phyloP scores from a whole-genome alignment of 2,797 vertebrate species.

The Chelmon rostratus region DNA sequence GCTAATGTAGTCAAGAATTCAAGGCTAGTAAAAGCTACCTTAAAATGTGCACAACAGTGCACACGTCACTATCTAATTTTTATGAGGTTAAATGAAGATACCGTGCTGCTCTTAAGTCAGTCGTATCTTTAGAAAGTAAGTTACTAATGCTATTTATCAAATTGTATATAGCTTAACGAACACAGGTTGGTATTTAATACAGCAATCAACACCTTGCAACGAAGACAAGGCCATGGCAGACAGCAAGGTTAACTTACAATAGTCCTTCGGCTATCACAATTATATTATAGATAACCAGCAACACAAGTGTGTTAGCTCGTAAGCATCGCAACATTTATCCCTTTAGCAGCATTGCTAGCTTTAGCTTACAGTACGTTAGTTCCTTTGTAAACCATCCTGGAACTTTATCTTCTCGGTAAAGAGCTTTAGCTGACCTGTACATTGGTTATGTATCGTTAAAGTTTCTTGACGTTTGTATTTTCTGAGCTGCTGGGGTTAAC shows the following conservation, averaged over 20 bases:
- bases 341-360: slow-evolving; percentile 37
- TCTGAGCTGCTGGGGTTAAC: background rate
- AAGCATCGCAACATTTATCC: background rate
- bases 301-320: slow-evolving; percentile 7
- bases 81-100: background rate
- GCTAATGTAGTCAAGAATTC: background rate
- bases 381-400: background rate
- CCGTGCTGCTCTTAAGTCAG: background rate
- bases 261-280: slow-evolving; percentile 47
- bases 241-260: slow-evolving; percentile 38
- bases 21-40: background rate
- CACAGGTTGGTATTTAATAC: background rate
- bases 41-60: background rate
- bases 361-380: background rate
- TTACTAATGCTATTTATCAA: background rate
- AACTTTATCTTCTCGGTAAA: background rate
- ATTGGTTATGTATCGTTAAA: background rate
- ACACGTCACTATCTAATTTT: background rate
- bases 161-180: background rate
- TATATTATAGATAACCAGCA: background rate
- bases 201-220: background rate
- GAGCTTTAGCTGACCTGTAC: fast-evolving
- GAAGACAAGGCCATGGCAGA: background rate
- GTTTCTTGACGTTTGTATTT: slow-evolving; percentile 11
- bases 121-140: background rate